Evolutionary conservation across 2,113 vertebrate genomes (phyloP).

Genomic region (Rynchops niger): DNA sequence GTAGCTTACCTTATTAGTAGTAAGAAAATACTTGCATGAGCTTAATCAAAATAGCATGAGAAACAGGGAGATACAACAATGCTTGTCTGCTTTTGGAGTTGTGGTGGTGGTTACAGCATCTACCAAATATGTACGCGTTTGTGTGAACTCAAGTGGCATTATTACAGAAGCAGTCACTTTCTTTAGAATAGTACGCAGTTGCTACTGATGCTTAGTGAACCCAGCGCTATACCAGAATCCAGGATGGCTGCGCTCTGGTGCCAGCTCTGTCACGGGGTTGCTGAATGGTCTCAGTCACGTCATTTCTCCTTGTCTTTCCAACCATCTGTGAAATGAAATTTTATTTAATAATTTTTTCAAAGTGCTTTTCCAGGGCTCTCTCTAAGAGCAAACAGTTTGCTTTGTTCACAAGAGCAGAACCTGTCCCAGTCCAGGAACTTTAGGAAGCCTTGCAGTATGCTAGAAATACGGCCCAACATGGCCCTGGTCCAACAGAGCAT

Average conservation of each 20-base stretch:
- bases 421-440: neutral
- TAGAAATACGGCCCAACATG: neutral
- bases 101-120: neutral
- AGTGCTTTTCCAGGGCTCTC: neutral
- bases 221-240: neutral
- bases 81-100: neutral
- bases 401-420: neutral
- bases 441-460: neutral
- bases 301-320: neutral
- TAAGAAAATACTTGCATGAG: neutral
- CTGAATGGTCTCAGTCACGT: neutral
- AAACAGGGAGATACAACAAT: neutral
- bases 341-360: neutral
- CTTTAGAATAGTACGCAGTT: neutral
- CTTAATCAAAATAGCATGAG: neutral
- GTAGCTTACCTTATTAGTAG: neutral
- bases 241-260: accelerated
- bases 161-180: neutral
- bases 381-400: neutral
- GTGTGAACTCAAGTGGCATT: neutral
- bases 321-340: neutral
- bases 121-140: accelerated
- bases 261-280: neutral
- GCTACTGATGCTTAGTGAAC: neutral
- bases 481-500: accelerated